Base-by-base conservation (phyloP, 2,797 vertebrate genomes). In the Pangasius macronema region DNA sequence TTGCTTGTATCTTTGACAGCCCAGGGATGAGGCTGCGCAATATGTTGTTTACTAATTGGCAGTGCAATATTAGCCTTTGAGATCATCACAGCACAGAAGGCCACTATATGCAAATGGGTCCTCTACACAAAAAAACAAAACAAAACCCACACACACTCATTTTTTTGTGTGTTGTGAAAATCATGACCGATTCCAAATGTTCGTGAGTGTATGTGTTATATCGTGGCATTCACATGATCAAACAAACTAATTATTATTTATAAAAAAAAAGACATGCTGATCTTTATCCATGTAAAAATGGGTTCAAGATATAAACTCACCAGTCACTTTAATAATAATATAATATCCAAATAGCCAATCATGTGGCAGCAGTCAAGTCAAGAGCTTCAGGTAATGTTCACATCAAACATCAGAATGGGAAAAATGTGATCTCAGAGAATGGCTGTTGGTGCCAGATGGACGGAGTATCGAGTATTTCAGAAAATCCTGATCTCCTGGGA, bases 41-140 rank as follows among this genome's bases (percentile, higher is more conserved):
- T 83, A 83, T 83, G 81, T 36, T 83, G 63, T 83, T 68, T 67
- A 83, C 81, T 36, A 83, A 83, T 33, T 83, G 63, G 27, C 68
- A 67, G 4, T 83, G 63, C 42, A 83, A 30, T 51, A 83, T 30
- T 82, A 42, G 81, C 81, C n/a, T 67, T 67, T 33, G 81, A 65
- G 61, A 82, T 82, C 20, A 67, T 82, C 81, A 36, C 27, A 22
- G 81, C 61, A 83, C 81, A 67, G 61, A 83, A 67, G 81, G 81
- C 46, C 81, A 83, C n/a, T 67, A 8, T 33, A 51, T 83, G 81
- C 81, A 83, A 83, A 83, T 83, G n/a, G 30, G n/a, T 51, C n/a
- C 36, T 61, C 11, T 5, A 36, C 16, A n/a, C 24, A n/a, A 68
- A 39, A 22, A 24, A 14, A 55, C 3, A 53, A 13, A 49, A 11